Percentiles rank a stretch among this genome's conserved stretches.
Evolutionary conservation across 2,888 invertebrate species (phyloP).

Genomic region (Notodonta ziczac): DNA sequence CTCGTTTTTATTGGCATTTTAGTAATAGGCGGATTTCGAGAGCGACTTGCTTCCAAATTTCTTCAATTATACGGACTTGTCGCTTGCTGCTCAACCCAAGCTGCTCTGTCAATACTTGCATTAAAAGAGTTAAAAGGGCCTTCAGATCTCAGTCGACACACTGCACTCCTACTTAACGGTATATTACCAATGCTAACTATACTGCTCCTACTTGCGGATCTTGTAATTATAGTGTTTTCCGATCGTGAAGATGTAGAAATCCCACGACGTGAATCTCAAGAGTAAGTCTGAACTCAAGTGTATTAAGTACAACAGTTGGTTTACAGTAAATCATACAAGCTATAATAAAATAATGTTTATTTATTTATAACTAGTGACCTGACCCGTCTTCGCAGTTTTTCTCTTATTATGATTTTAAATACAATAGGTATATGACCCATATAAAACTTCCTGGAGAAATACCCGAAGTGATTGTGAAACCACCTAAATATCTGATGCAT

Average conservation of each 20-base stretch:
- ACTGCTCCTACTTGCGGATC: conserved; percentile 58
- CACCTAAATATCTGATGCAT: no score
- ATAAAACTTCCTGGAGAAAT: no score
- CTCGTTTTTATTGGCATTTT: conserved; percentile 58
- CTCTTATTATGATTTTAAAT: no score
- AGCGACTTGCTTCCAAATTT: conserved; percentile 50
- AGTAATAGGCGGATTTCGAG: conserved; percentile 39
- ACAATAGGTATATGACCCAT: no score
- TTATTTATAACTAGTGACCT: no score
- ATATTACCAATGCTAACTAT: conserved; percentile 63
- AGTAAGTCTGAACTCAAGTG: conserved; percentile 1
- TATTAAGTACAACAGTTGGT: neutral
- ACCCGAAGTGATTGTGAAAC: no score
- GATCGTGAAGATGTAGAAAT: conserved; percentile 37
- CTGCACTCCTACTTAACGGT: conserved; percentile 57
- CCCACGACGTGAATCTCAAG: conserved; percentile 20
- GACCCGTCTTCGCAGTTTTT: no score
- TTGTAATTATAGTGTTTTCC: conserved; percentile 56
- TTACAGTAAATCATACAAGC: neutral
- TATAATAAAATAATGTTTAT: neutral
- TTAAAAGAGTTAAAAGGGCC: conserved; percentile 46
- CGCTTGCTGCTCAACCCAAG: conserved; percentile 51
- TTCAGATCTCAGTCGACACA: conserved; percentile 25
- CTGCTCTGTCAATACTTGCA: conserved; percentile 49
- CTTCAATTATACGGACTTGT: conserved; percentile 60